Evolutionary conservation across 1,140 invertebrate species (phyloP).

Genomic region (Drosophila suzukii): DNA sequence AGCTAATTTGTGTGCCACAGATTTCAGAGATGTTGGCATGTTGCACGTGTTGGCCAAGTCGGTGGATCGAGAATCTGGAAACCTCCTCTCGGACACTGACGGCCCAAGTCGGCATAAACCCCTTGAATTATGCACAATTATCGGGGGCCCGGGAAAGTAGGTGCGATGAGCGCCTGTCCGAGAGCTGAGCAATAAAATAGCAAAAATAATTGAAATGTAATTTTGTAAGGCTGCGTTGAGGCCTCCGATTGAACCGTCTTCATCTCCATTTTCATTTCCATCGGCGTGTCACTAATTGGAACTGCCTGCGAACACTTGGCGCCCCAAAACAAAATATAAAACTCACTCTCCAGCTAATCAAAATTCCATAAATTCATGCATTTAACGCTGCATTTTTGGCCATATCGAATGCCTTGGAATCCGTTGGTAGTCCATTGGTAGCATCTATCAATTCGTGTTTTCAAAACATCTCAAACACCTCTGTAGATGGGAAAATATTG

Average conservation of each 20-base stretch:
- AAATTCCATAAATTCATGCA: slow-evolving; percentile 76
- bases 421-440: slow-evolving; percentile 15
- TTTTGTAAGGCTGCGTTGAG: slow-evolving; percentile 60
- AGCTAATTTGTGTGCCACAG: slow-evolving; percentile 76
- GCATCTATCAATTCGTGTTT: slow-evolving; percentile 35
- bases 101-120: slow-evolving; percentile 67
- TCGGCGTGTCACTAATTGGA: slow-evolving; percentile 64
- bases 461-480: slow-evolving; percentile 1
- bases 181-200: slow-evolving; percentile 66
- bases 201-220: slow-evolving; percentile 80
- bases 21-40: slow-evolving; percentile 52
- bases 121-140: slow-evolving; percentile 81
- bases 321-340: slow-evolving; percentile 15
- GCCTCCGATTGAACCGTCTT: slow-evolving; percentile 61
- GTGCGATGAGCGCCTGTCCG: slow-evolving; percentile 70
- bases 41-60: slow-evolving; percentile 59
- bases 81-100: slow-evolving; percentile 41
- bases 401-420: slow-evolving; percentile 33
- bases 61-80: slow-evolving; percentile 10
- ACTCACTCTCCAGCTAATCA: slow-evolving; percentile 58
- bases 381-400: slow-evolving; percentile 53
- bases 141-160: slow-evolving; percentile 70
- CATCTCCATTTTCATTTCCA: slow-evolving; percentile 7
- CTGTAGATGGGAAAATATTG: slow-evolving; percentile 31
- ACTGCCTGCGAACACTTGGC: slow-evolving; percentile 45